A percentile compares a stretch with the other conserved stretches of the same genome.
Evolutionary conservation across 1,140 invertebrate genomes (phyloP).

Genomic region (Eubasilissa regina): DNA sequence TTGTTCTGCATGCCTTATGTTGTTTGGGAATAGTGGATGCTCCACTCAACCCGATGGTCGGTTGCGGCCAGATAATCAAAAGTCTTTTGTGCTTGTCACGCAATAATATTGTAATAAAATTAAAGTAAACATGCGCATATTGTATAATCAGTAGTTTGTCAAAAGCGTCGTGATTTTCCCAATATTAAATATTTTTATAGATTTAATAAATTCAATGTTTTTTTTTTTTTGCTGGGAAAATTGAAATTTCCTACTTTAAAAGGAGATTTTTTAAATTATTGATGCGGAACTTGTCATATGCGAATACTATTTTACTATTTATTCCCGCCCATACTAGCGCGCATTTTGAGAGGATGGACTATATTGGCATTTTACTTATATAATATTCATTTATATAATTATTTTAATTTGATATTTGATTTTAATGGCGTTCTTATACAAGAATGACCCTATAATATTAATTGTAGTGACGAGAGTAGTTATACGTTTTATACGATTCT

Average conservation of each 20-base stretch:
- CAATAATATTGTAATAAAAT: conserved; percentile 33
- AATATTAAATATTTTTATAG: neutral
- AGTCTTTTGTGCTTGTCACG: conserved; percentile 18
- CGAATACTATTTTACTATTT: conserved; percentile 31
- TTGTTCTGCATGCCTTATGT: conserved; percentile 32
- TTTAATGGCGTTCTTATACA: conserved; percentile 32
- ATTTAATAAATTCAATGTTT: too few relatives aligned
- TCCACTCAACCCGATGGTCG: neutral
- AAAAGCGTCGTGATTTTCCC: conserved; percentile 1
- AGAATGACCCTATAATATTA: conserved; percentile 32
- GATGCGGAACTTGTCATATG: conserved; percentile 12
- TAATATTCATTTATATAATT: conserved; percentile 52
- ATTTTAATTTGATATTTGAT: conserved; percentile 43
- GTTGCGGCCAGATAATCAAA: neutral
- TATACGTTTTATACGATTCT: neutral
- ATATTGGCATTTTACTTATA: conserved; percentile 59
- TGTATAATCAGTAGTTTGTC: conserved; percentile 13
- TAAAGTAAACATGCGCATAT: neutral
- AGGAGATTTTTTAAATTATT: neutral
- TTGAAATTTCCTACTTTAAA: too few relatives aligned
- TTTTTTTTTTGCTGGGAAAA: too few relatives aligned
- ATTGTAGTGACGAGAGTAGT: conserved; percentile 11
- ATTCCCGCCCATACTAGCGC: conserved; percentile 20
- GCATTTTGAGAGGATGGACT: conserved; percentile 41
- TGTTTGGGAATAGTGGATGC: conserved; percentile 23